Conservation (phyloP, 2,888 invertebrate genomes). For the Palloptera scutellata region DNA sequence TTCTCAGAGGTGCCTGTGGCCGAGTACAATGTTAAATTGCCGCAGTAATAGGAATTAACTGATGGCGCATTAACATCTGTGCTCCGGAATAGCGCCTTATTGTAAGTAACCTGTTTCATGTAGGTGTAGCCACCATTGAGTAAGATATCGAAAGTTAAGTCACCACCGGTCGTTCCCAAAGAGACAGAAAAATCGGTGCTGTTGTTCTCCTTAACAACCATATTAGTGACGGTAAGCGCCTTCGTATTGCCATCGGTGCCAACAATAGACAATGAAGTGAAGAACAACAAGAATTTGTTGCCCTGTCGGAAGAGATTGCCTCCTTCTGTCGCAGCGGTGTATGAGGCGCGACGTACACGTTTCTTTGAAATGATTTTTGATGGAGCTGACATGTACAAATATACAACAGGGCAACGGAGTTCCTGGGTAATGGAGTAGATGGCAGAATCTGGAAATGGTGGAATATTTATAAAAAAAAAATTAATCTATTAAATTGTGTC, state of each 20-base stretch:
- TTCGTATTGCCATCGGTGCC: conserved; percentile 17
- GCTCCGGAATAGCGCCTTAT: conserved; percentile 38
- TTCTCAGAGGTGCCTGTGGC: conserved; percentile 10
- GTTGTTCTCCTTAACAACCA: conserved; percentile 41
- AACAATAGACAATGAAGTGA: conserved; percentile 33
- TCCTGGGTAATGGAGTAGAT: conserved; percentile 68
- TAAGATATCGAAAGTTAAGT: conserved; percentile 51
- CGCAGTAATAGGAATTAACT: conserved; percentile 58
- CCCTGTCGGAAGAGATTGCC: conserved; percentile 40
- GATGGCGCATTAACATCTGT: conserved; percentile 52
- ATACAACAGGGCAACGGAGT: conserved; percentile 60
- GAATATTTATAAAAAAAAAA: no score
- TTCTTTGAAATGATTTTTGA: conserved; percentile 39
- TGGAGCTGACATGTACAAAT: conserved; percentile 49
- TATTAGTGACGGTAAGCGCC: conserved; percentile 27
- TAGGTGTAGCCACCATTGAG: conserved; percentile 51
- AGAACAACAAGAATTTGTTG: conserved; percentile 53
- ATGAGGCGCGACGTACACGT: conserved; percentile 48
- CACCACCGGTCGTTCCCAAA: conserved; percentile 36
- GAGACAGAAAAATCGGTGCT: conserved; percentile 45
- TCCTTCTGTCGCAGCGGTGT: conserved; percentile 40
- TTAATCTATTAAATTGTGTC: not conserved
- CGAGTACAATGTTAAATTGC: conserved; percentile 48
- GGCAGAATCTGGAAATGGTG: conserved; percentile 62
- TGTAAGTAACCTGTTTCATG: conserved; percentile 48